Conservation (phyloP, 2,113 vertebrate genomes). For the Lagopus leucura region DNA sequence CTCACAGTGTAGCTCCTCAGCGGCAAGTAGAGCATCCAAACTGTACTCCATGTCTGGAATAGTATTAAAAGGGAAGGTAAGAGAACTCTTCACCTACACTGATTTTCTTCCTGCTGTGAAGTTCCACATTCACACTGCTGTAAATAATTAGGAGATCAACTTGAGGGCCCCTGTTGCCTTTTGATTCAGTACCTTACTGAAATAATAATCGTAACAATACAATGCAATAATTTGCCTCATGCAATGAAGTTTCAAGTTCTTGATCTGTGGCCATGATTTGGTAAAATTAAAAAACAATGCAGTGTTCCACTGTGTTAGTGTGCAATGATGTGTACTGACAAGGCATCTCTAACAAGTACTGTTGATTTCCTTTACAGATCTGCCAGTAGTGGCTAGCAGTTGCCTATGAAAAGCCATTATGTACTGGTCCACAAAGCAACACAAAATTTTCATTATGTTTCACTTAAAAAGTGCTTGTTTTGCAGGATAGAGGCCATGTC, state of each 20-base stretch:
- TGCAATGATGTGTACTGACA: not conserved
- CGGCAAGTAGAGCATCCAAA: conserved; percentile 6
- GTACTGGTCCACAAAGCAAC: conserved; percentile 57
- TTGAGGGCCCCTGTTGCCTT: conserved; percentile 29
- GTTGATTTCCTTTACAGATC: conserved; percentile 52
- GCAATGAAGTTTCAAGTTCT: conserved; percentile 57
- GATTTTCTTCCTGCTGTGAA: conserved; percentile 14
- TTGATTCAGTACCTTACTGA: conserved; percentile 7
- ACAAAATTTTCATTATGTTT: conserved; percentile 77
- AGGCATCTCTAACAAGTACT: not conserved
- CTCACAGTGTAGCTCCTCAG: not conserved
- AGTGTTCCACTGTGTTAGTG: conserved; percentile 34
- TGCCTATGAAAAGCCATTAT: conserved; percentile 56
- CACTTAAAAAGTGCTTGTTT: conserved; percentile 79
- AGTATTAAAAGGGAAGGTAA: conserved; percentile 27
- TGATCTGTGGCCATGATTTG: not conserved
- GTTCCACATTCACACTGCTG: not conserved
- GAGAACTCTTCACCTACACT: conserved; percentile 46
- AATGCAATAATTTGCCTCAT: conserved; percentile 62
- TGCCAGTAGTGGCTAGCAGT: conserved; percentile 29
- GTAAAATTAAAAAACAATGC: conserved; percentile 46
- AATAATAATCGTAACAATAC: conserved; percentile 16
- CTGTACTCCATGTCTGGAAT: conserved; percentile 7
- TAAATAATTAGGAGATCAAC: conserved; percentile 72
- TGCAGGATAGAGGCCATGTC: conserved; percentile 73